Conservation (phyloP, 53 echinoderm and acorn worm genomes). For the Apostichopus leukothele region DNA sequence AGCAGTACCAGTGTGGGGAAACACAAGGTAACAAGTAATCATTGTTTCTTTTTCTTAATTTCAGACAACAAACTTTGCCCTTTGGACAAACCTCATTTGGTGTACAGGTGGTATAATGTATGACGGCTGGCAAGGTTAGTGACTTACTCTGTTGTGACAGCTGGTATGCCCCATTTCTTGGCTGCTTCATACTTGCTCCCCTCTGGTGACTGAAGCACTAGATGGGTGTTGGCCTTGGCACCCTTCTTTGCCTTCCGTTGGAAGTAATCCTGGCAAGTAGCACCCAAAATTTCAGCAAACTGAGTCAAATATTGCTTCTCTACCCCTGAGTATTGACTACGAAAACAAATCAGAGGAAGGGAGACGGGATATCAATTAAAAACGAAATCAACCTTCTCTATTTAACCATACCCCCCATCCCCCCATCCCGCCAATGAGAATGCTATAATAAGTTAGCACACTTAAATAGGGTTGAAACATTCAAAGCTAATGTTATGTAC, state of each 20-base stretch:
- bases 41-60: no score
- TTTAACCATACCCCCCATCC: no score
- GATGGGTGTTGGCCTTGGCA: conserved; percentile 84
- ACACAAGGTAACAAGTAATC: no score
- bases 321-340: conserved; percentile 79
- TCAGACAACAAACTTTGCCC: no score
- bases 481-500: no score
- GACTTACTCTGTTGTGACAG: conserved; percentile 55
- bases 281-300: conserved; percentile 79
- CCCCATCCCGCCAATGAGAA: no score
- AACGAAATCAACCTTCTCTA: no score
- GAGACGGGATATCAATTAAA: no score
- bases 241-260: conserved; percentile 71
- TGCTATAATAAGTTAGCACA: background rate
- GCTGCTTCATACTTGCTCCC: conserved; percentile 92
- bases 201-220: conserved; percentile 71
- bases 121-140: background rate
- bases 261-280: conserved; percentile 92
- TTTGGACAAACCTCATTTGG: no score
- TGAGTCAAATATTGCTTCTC: conserved; percentile 86
- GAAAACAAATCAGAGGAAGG: background rate
- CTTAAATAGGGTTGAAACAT: no score
- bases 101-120: no score
- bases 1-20: no score
- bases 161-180: conserved; percentile 93